Percentiles rank a stretch among this genome's conserved stretches.
Conservation (phyloP, 2,888 invertebrate species). For the Buathra laborator region DNA sequence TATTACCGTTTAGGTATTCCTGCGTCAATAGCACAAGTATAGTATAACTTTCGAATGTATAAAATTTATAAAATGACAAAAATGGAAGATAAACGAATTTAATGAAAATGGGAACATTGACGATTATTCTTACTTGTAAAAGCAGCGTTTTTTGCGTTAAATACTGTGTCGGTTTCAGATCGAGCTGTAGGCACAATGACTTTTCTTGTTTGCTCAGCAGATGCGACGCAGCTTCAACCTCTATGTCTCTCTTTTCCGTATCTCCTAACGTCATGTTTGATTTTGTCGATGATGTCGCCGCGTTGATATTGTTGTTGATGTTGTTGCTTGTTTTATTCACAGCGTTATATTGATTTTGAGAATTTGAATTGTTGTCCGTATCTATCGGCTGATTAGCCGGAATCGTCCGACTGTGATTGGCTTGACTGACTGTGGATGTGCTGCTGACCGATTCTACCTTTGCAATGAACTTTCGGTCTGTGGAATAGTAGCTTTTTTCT, state of each 20-base stretch:
- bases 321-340: slow-evolving; percentile 79
- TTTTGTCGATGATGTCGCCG: slow-evolving; percentile 73
- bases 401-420: slow-evolving; percentile 84
- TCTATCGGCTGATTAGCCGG: slow-evolving; percentile 83
- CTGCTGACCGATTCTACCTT: slow-evolving; percentile 87
- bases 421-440: slow-evolving; percentile 79
- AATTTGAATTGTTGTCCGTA: slow-evolving; percentile 82
- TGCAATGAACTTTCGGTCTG: slow-evolving; percentile 95
- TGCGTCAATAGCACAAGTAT: slow-evolving; percentile 70
- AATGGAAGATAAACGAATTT: too few species aligned
- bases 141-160: slow-evolving; percentile 95
- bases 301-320: slow-evolving; percentile 82
- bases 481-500: slow-evolving; percentile 93
- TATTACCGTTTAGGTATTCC: slow-evolving; percentile 84
- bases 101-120: not conserved
- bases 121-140: slow-evolving; percentile 87
- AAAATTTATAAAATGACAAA: not conserved
- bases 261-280: slow-evolving; percentile 71
- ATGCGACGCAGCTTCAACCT: slow-evolving; percentile 83
- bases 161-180: slow-evolving; percentile 95
- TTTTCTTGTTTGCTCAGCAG: slow-evolving; percentile 84
- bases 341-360: slow-evolving; percentile 82
- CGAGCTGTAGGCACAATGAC: slow-evolving; percentile 86
- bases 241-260: slow-evolving; percentile 79
- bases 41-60: not conserved